These are phyloP conservation scores for Cabera pusaria DNA, from an alignment of 2,888 invertebrate species.

Conservation along the genomic window DNA sequence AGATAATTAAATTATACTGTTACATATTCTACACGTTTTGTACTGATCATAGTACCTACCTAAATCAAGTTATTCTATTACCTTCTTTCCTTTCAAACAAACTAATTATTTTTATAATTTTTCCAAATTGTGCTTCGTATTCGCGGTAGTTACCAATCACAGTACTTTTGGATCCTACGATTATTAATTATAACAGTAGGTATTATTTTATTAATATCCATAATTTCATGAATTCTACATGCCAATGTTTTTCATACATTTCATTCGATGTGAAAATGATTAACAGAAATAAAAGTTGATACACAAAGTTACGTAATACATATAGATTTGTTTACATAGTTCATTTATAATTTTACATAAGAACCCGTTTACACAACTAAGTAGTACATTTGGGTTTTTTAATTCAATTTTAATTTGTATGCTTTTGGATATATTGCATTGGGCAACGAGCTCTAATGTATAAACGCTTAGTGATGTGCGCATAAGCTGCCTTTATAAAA, in stretches of 20 bases:
- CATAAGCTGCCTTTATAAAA: constrained; percentile 5
- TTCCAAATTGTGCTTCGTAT: constrained; percentile 56
- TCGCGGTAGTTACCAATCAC: constrained; percentile 72
- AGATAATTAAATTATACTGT: constrained; percentile 74
- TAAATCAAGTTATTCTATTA: constrained; percentile 69
- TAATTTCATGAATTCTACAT: constrained; percentile 32
- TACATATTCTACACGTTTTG: constrained; percentile 75
- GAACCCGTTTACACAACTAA: constrained; percentile 13
- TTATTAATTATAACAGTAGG: constrained; percentile 52
- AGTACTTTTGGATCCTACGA: constrained; percentile 71
- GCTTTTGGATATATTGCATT: constrained; percentile 28
- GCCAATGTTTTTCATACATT: constrained; percentile 21
- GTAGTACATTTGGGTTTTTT: constrained; percentile 12
- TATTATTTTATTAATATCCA: constrained; percentile 33
- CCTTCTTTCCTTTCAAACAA: too few species aligned
- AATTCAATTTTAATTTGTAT: constrained; percentile 19
- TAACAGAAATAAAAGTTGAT: constrained; percentile 11
- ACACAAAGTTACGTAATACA: constrained; percentile 12
- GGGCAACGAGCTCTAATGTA: too few species aligned
- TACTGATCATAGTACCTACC: constrained; percentile 82
- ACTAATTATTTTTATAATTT: constrained; percentile 41
- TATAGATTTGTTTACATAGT: constrained; percentile 16
- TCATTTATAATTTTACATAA: constrained; percentile 9
- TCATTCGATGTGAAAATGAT: constrained; percentile 15
- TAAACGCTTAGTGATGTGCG: constrained; percentile 24